A percentile compares a stretch with the other conserved stretches of the same genome.
Conservation (phyloP, 2,113 vertebrate species). For the Sminthopsis crassicaudata region DNA sequence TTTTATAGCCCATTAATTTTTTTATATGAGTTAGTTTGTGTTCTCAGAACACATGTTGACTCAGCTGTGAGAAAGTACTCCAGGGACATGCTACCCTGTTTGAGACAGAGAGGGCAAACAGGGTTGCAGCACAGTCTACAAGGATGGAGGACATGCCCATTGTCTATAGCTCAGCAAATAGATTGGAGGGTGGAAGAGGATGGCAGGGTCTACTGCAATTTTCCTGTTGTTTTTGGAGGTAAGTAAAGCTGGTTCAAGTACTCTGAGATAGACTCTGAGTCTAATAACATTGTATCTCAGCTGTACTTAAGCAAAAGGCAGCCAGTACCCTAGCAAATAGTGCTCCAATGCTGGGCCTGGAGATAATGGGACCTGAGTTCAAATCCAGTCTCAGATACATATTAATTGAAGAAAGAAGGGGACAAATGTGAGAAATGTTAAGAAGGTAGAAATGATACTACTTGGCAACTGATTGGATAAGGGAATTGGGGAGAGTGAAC, state of each 20-base stretch:
- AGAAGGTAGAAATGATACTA: neutral
- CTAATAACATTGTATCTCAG: neutral
- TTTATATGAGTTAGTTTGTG: neutral
- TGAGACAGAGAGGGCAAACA: neutral
- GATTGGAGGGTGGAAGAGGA: neutral
- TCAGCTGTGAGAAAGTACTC: constrained; percentile 5
- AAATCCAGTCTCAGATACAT: neutral
- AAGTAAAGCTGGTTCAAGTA: neutral
- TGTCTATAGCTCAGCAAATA: neutral
- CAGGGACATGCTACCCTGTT: neutral
- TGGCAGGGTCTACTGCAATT: neutral
- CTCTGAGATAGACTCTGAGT: neutral
- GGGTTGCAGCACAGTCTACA: neutral
- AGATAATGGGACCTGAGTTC: neutral
- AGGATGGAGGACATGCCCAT: neutral
- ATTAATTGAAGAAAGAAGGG: neutral
- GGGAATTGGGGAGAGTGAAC: neutral
- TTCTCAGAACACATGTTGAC: constrained; percentile 16
- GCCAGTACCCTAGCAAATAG: neutral
- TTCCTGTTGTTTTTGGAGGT: neutral
- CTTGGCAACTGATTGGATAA: neutral
- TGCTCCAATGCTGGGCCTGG: neutral
- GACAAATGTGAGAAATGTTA: neutral
- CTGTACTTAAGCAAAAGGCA: neutral
- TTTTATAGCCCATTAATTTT: neutral